Base-by-base conservation (phyloP, 2,888 invertebrate species). In the Ariolimax columbianus region DNA sequence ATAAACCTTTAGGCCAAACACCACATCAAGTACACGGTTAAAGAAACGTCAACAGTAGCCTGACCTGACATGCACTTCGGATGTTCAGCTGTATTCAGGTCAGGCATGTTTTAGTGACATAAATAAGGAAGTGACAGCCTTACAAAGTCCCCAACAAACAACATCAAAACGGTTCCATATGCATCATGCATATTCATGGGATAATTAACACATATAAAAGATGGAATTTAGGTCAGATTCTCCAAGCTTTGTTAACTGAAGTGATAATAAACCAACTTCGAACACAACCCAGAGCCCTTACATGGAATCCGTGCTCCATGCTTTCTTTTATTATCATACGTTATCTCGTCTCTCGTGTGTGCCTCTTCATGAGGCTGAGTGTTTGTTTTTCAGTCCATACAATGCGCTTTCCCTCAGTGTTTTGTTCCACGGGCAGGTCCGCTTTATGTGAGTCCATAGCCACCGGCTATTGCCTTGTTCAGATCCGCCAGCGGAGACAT, bases 141-240 rank as follows among this genome's bases (percentile, higher is more conserved):
- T 2, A 30, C 11, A 2, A 17, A 17, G 30, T 17, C 26, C 33
- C 63, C n/a, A 11, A 63, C 66, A 68, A 79, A 68, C 43, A 79
- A 79, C 63, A 63, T 63, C 6, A 43, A 79, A 78, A 63, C 23
- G 9, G 1, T 36, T 47, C 19, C 17, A 26, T n/a, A 79, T 79
- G 79, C 79, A 63, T 79, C 68, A 79, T 68, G 79, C 79, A 79
- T 79, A 79, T 79, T 79, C 55, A 79, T 79, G 19, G 79, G 66
- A 30, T 66, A 79, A 79, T 79, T 79, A 79, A 30, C 43, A 6
- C 68, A 63, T 38, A 79, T 43, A 79, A 79, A 79, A 66, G 79
- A 19, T n/a, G 43, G 19, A 30, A 79, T 79, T 23, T 79, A 68
- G 79, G 79, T 79, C 79, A 79, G 30, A 38, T 47, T 11, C 19